Base-by-base conservation (phyloP, 2,797 vertebrate species). In the Tamandua tetradactyla region DNA sequence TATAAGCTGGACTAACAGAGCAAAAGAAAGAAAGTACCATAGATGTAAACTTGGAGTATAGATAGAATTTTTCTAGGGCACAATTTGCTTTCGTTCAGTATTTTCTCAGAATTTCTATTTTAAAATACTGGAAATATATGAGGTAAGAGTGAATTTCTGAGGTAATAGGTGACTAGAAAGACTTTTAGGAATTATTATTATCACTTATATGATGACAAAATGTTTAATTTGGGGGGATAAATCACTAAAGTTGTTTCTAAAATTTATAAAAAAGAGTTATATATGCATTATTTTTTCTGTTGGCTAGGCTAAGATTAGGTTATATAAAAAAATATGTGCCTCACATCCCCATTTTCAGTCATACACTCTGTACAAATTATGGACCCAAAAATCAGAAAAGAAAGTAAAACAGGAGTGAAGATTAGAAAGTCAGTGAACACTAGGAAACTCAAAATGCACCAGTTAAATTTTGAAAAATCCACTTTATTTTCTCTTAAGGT, bases 51-150 rank as follows among this genome's bases (percentile, higher is more conserved):
- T n/a, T 22, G 27, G 85, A 55, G 3, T 92, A 89, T 14, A 79
- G 22, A 42, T 25, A 82, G 37, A 64, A 80, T 9, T 47, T 37
- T 30, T 5, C 12, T 47, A 59, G 13, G 1, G 13, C 4, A 35
- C 64, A 68, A 27, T 82, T 92, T 80, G 57, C 40, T 91, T 89
- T 91, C 84, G 44, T 61, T 87, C 37, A 37, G 6, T 23, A 18
- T 40, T 71, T 94, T 81, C 71, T 91, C 3, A 37, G 62, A 30
- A 89, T 47, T 85, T 71, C 20, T 78, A 49, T 87, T 82, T 90
- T 40, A 76, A 94, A 92, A 55, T 5, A 12, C 15, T 35, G 7
- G 30, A n/a, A 47, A 27, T 42, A 15, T 6, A 44, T 35, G 49
- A 44, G 23, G 7, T 52, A 30, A 57, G 23, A 37, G 37, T 37